phyloP scores from a whole-genome alignment of 2,888 invertebrate genomes.

The Temnothorax rugatulus region DNA sequence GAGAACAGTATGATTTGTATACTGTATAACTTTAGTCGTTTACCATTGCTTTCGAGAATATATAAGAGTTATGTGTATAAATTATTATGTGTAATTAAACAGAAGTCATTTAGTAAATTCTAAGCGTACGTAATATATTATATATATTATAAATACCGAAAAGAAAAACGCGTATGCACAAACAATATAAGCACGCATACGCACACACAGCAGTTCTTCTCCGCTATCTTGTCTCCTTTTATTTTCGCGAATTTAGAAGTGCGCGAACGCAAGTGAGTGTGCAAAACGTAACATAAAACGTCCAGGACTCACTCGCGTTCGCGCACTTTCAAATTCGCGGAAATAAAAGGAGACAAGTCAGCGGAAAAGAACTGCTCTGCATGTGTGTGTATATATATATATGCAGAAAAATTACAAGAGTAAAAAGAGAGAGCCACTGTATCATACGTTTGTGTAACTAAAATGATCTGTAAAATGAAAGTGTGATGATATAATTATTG shows the following conservation, averaged over 20 bases:
- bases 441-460: conserved; percentile 81
- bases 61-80: conserved; percentile 82
- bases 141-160: conserved; percentile 70
- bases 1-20: conserved; percentile 79
- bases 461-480: conserved; percentile 66
- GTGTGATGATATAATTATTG: conserved; percentile 77
- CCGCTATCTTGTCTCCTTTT: too few relatives aligned
- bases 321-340: too few relatives aligned
- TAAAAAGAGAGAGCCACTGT: conserved; percentile 74
- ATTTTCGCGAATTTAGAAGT: too few relatives aligned
- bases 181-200: conserved; percentile 35
- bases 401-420: conserved; percentile 66
- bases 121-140: conserved; percentile 71
- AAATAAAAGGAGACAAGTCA: too few relatives aligned
- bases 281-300: too few relatives aligned
- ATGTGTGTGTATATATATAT: conserved; percentile 49
- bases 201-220: too few relatives aligned
- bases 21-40: conserved; percentile 81
- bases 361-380: too few relatives aligned
- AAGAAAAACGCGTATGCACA: conserved; percentile 48
- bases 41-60: conserved; percentile 82
- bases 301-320: too few relatives aligned
- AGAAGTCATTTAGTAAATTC: conserved; percentile 82
- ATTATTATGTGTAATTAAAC: conserved; percentile 83
- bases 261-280: too few relatives aligned